Base-by-base conservation (phyloP, 30 jellyfish, hydroid and myxozoan species). In the Chironex yamaguchii region DNA sequence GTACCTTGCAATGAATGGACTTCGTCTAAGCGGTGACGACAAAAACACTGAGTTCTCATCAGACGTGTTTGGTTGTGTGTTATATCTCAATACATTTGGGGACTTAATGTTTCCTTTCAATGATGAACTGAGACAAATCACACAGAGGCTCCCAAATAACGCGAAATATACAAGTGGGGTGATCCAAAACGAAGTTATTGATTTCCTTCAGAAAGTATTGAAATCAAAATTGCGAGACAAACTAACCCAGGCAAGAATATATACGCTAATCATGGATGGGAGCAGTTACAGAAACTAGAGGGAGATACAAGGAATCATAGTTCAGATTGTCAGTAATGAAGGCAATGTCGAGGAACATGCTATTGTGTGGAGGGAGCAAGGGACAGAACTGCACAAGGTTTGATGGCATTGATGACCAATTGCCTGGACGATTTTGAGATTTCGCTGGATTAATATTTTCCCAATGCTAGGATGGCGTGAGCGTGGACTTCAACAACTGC, bases 401-500 rank as follows among this genome's bases (percentile, higher is more conserved):
- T 34, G 13, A 23, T 24, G 49, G 49, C 36, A 13, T 49, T 34
- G 17, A 29, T 28, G 49, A 27, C 58, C 13, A 9, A 42, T 17
- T 17, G 9, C 17, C 58, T 4, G 17, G 17, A 42, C 13, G 17
- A 4, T 4, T 4, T 42, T 9, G 17, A 4, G 13, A 4, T 4
- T 9, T 4, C 22, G 24, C 28, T 49, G 36, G 80, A 36, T 49
- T 49, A 21, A 73, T 34, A 1, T 53, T 73, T 14, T 49, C 81
- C 49, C 81, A 73, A 29, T 73, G 86, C 79, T 49, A 73, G 24
- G 77, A 73, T 50, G 80, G 86, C 11, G 86, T 78, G 49, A 73
- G 86, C 29, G 86, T 14, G 86, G 86, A 12, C 24, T 73, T 23
- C 42, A 73, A 78, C 24, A 73, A 73, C 79, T 73, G 23, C 26